Percentiles rank a stretch among this genome's conserved stretches.
These are phyloP conservation scores for Bhutanitis thaidina DNA, from an alignment of 2,888 invertebrate genomes.

Conservation along the genomic window DNA sequence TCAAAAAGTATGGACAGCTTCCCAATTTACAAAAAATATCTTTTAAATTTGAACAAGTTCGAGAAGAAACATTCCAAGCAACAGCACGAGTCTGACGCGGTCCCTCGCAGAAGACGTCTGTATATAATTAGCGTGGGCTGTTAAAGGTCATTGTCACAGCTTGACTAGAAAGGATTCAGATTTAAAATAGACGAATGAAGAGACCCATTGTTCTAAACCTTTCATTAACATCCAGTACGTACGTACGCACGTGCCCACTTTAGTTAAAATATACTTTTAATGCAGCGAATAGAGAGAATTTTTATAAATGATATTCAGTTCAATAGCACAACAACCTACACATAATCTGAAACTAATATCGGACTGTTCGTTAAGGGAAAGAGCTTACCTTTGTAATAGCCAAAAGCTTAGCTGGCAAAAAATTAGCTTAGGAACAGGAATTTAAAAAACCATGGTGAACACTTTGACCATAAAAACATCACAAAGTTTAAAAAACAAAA, in stretches of 20 bases:
- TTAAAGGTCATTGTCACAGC: constrained; percentile 76
- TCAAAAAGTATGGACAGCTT: too few species aligned
- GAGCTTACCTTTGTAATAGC: too few species aligned
- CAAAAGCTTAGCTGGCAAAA: too few species aligned
- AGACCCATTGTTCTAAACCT: constrained; percentile 45
- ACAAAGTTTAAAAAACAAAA: too few species aligned
- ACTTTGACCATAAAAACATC: too few species aligned
- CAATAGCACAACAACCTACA: too few species aligned
- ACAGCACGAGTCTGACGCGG: constrained; percentile 58
- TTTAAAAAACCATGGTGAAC: too few species aligned
- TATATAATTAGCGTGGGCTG: constrained; percentile 77
- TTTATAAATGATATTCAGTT: neutral
- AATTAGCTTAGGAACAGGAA: too few species aligned
- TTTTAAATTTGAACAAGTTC: constrained; percentile 7
- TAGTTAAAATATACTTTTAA: constrained; percentile 1
- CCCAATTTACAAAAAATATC: neutral
- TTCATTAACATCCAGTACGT: constrained; percentile 20
- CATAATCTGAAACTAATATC: too few species aligned
- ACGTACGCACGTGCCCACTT: constrained; percentile 4
- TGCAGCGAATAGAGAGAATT: neutral
- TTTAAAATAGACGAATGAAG: constrained; percentile 39
- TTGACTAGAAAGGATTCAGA: constrained; percentile 49
- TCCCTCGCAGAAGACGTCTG: constrained; percentile 52
- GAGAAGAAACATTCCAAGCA: constrained; percentile 45
- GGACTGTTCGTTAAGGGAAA: too few species aligned